Evolutionary conservation across 2,888 invertebrate species (phyloP), one percentile per base, ranked within the genome.

Genomic region (Heliconius erato): DNA sequence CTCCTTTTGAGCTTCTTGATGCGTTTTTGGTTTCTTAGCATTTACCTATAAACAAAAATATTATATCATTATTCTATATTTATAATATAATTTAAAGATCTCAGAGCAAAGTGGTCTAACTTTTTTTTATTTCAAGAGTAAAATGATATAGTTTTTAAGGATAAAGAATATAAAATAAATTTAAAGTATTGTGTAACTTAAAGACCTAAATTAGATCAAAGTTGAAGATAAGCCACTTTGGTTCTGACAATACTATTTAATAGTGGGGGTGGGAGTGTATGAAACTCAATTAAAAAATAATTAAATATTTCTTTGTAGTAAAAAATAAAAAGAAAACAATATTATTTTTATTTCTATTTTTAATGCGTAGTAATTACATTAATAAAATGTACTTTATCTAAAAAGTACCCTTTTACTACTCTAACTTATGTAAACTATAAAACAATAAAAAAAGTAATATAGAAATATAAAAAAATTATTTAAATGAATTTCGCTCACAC

Each of bases 1-100:
- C 89, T 99, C 99, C 89, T 98, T 98, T 91, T 98, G 98, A 0
- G 98, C 97, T 89, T 98, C 98, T 89, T 98, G 98, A 86, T 97
- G 97, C 1, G 97, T 97, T 89, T 97, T 98, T 44, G 96, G 95
- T 81, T 92, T 94, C 89, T 94, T 95, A 1, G 91, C 89, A 84
- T 90, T 92, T 6, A 91, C 92, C 94, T 95, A 92, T 65, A 79
- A 82, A 91, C 89, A 91, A 91, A 32, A 88, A 35, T 14, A 12
- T 16, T 7, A 9, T 44, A n/a, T 77, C 72, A 32, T 67, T 19
- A 26, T 67, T 67, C 26, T 54, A 54, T 63, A n/a, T 63, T 63
- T 63, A 63, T 63, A 63, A 59, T n/a, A 59, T 59, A 59, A 23
- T 19, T 23, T 59, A 23, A 35, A 9, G 3, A 23, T 71, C 7